Percentiles rank a stretch among this genome's conserved stretches.
Conservation (phyloP, 2,888 invertebrate genomes). For the Diarsia mendica region DNA sequence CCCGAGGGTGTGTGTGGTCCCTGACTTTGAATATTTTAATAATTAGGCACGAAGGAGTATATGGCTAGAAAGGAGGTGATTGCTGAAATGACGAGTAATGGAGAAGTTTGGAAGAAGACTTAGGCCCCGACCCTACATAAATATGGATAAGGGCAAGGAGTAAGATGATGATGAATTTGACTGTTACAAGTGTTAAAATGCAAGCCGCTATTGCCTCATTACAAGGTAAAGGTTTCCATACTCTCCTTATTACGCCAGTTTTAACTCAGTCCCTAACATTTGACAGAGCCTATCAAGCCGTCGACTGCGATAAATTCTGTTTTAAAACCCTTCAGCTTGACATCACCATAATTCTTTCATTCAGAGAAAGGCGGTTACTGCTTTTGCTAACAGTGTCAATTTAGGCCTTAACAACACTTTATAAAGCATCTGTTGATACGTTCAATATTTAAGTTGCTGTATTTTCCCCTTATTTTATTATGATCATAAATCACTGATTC, state of each 20-base stretch:
- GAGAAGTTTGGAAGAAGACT: background rate
- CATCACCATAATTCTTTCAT: background rate
- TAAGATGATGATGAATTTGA: background rate
- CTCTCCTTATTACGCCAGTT: background rate
- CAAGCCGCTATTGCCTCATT: background rate
- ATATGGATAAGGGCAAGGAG: background rate
- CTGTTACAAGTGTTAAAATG: background rate
- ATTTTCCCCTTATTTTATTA: background rate
- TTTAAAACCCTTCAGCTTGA: no score
- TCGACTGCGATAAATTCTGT: no score
- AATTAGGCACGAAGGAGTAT: no score
- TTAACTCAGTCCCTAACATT: background rate
- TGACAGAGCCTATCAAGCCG: background rate
- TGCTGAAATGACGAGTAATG: background rate
- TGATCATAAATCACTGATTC: conserved; percentile 2
- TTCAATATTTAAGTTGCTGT: background rate
- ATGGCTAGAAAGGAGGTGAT: no score
- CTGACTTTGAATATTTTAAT: background rate
- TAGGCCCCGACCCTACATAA: no score
- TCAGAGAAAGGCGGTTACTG: background rate
- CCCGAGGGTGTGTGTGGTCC: conserved; percentile 49
- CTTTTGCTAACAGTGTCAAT: background rate
- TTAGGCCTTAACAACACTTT: background rate
- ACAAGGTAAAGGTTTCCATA: background rate
- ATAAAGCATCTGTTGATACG: background rate